phyloP scores from a whole-genome alignment of 2,888 invertebrate genomes.

The Euplexia lucipara region DNA sequence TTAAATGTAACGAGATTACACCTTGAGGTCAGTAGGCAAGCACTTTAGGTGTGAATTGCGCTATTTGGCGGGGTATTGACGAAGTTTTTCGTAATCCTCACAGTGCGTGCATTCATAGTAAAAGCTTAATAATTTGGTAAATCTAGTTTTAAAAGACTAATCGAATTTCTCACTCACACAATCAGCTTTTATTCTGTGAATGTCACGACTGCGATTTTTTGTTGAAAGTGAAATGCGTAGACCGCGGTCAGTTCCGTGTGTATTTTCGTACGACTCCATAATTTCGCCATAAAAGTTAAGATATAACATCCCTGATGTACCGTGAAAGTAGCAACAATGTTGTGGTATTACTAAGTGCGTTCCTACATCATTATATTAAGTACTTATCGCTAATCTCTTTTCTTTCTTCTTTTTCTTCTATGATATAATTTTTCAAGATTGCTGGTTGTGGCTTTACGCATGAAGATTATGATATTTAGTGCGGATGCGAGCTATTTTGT shows the following conservation, averaged over 20 bases:
- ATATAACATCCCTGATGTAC: slow-evolving; percentile 50
- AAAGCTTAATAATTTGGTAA: slow-evolving; percentile 44
- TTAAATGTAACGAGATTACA: slow-evolving; percentile 29
- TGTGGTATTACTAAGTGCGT: slow-evolving; percentile 35
- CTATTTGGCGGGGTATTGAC: slow-evolving; percentile 9
- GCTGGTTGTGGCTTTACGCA: slow-evolving; percentile 30
- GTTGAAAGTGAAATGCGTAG: slow-evolving; percentile 64
- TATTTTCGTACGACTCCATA: slow-evolving; percentile 49
- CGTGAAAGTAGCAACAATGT: slow-evolving; percentile 53
- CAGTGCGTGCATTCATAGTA: slow-evolving; percentile 21
- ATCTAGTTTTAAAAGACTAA: slow-evolving; percentile 48
- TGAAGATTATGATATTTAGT: slow-evolving; percentile 39
- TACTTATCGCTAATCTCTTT: slow-evolving; percentile 40
- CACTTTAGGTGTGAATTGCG: slow-evolving; percentile 4
- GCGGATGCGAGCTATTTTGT: slow-evolving; percentile 31
- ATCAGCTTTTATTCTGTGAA: slow-evolving; percentile 47
- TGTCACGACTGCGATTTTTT: slow-evolving; percentile 63
- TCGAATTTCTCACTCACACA: slow-evolving; percentile 58
- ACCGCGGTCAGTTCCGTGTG: slow-evolving; percentile 41
- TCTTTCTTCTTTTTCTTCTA: slow-evolving; percentile 41
- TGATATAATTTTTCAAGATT: slow-evolving; percentile 44
- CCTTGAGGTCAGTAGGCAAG: slow-evolving; percentile 39
- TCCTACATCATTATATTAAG: slow-evolving; percentile 44
- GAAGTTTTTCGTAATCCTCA: slow-evolving; percentile 23
- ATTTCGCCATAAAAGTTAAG: slow-evolving; percentile 42